phyloP scores from a whole-genome alignment of 2,113 vertebrate genomes.

The Chitala chitala region DNA sequence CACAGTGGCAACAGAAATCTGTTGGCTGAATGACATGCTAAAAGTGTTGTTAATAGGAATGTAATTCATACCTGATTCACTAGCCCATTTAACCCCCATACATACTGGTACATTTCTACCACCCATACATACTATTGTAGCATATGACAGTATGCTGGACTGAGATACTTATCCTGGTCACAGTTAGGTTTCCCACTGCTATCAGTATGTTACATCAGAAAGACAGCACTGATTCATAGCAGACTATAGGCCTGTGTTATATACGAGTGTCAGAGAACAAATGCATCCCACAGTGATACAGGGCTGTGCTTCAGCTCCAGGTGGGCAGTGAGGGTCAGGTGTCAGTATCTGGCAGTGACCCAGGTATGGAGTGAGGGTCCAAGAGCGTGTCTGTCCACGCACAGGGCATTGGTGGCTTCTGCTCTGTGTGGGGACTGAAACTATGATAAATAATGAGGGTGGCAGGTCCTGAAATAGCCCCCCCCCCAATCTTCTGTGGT shows the following conservation, averaged over 20 bases:
- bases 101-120: too few relatives aligned
- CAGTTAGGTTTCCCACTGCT: not conserved
- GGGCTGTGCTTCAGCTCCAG: not conserved
- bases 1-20: too few relatives aligned
- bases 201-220: not conserved
- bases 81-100: too few relatives aligned
- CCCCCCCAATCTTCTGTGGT: slow-evolving; percentile 65
- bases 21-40: too few relatives aligned
- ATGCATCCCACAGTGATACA: not conserved
- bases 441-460: slow-evolving; percentile 73
- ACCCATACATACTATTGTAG: too few relatives aligned
- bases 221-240: too few relatives aligned
- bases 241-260: not conserved
- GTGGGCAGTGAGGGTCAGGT: slow-evolving; percentile 1
- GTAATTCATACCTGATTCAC: too few relatives aligned
- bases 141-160: too few relatives aligned
- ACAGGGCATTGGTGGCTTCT: slow-evolving; percentile 62
- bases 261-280: not conserved
- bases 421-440: slow-evolving; percentile 51
- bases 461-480: slow-evolving; percentile 63
- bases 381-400: slow-evolving; percentile 42
- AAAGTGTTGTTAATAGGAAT: too few relatives aligned
- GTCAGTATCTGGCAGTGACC: slow-evolving; percentile 20
- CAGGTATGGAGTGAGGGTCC: slow-evolving; percentile 33
- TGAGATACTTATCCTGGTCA: too few relatives aligned